Evolutionary conservation across 1,140 invertebrate genomes (phyloP).

Genomic region (Lepeophtheirus salmonis): DNA sequence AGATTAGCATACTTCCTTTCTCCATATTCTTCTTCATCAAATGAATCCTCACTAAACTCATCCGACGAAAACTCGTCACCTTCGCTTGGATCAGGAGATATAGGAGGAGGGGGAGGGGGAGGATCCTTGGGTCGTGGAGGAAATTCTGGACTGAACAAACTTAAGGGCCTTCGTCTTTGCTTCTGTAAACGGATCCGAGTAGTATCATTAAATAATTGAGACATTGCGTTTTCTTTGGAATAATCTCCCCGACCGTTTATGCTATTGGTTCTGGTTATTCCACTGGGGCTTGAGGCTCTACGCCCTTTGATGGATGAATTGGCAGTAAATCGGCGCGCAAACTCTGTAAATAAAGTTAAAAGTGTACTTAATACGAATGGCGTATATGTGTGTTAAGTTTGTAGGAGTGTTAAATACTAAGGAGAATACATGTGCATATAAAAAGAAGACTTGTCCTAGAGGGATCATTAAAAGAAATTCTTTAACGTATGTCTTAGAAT

Average conservation of each 20-base stretch:
- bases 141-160: background rate
- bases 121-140: slow-evolving; percentile 9
- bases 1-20: background rate
- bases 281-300: background rate
- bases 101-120: slow-evolving; percentile 7
- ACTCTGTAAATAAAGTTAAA: background rate
- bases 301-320: background rate
- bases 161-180: background rate
- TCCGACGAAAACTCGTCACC: slow-evolving; percentile 10
- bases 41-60: slow-evolving; percentile 14
- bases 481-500: no score
- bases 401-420: no score
- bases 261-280: background rate
- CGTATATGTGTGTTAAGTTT: no score
- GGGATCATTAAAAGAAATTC: background rate
- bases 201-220: background rate
- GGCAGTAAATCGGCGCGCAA: background rate
- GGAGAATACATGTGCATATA: no score
- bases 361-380: no score
- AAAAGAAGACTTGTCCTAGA: no score
- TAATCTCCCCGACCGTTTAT: background rate
- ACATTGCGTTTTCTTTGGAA: background rate
- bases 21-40: background rate
- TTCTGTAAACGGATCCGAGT: background rate
- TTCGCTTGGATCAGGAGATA: background rate